Base-by-base conservation (phyloP, 2,797 vertebrate species). In the Thalassophryne amazonica region DNA sequence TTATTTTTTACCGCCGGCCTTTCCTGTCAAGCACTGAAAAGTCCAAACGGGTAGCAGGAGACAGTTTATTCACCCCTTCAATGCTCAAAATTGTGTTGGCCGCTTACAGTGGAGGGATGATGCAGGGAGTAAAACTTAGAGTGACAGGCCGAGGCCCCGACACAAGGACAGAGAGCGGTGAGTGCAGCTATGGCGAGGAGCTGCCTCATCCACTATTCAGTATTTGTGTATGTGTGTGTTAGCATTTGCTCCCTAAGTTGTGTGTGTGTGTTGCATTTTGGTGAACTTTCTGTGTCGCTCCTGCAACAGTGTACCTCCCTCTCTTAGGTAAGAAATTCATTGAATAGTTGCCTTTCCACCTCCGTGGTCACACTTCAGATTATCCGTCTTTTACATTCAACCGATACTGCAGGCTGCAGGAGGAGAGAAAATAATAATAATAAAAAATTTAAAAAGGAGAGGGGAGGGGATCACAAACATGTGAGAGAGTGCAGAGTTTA, bases 341-440 rank as follows among this genome's bases (percentile, higher is more conserved):
- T 81, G 73, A 73, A 74, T 76, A 73, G 76, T 60, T 63, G 74
- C 54, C 69, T 84, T 89, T 86, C 69, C 40, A 76, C 78, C 63
- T 88, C 79, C 45, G 53, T 10, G 51, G 76, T 62, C 82, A 73
- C 84, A 77, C 69, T 71, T 76, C 66, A 75, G 79, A 87, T 85
- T 83, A 87, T 85, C 74, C 66, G 68, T 74, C 62, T 86, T 78
- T 84, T 63, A 78, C 70, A 80, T 86, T 85, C 54, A 73, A 73
- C 76, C 48, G 49, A 23, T 59, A 57, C 78, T 65, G 52, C 23
- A 50, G 65, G 70, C 74, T 55, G 60, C n/a, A n/a, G 12, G 36
- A 53, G 45, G 63, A 45, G 47, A 56, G 40, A 55, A 56, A 59
- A 51, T 38, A 39, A 49, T 45, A 58, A 57, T 55, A 31, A 42